A percentile compares a stretch with the other conserved stretches of the same genome.
phyloP scores from a whole-genome alignment of 2,797 vertebrate species.

The Rhinophrynus dorsalis region DNA sequence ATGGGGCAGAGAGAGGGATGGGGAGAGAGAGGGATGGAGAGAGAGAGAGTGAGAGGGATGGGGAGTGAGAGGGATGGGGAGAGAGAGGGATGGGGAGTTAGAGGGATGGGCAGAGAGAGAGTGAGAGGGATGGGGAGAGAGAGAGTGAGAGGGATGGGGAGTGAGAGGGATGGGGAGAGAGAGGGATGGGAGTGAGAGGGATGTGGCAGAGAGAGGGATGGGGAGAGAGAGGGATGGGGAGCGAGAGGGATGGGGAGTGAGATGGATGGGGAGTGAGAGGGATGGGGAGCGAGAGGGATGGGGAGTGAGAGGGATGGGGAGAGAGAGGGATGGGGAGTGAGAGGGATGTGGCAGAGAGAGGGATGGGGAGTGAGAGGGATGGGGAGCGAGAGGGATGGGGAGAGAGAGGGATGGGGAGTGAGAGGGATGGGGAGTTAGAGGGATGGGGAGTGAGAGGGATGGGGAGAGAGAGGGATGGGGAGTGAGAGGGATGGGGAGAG shows the following conservation, averaged over 20 bases:
- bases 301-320: background rate
- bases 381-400: too few species aligned
- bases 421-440: background rate
- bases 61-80: too few species aligned
- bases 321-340: background rate
- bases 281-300: too few species aligned
- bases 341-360: background rate
- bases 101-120: too few species aligned
- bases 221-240: background rate
- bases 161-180: too few species aligned
- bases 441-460: background rate
- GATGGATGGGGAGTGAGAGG: background rate
- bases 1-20: too few species aligned
- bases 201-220: background rate
- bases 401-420: background rate
- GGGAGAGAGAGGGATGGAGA: too few species aligned
- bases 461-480: background rate
- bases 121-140: too few species aligned
- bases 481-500: background rate
- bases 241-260: background rate
- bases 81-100: too few species aligned
- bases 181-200: too few species aligned
- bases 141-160: too few species aligned
- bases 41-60: too few species aligned
- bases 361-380: background rate